Base-by-base conservation (phyloP, 2,797 vertebrate species). In the Melanogrammus aeglefinus region DNA sequence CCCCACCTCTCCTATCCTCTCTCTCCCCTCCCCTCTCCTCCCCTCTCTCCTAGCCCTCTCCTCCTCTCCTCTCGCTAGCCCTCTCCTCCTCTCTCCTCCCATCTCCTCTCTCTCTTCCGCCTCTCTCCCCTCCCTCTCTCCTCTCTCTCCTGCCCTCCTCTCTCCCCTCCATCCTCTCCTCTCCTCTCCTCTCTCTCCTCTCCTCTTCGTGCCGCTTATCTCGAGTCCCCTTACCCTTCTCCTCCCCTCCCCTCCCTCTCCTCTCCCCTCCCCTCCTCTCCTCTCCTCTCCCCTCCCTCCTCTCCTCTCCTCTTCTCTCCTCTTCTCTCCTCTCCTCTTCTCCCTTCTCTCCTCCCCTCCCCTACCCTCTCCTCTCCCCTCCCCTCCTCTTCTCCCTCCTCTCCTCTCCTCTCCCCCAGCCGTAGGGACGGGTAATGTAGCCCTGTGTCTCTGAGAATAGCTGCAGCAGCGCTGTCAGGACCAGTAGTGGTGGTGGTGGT, bases 341-440 rank as follows among this genome's bases (percentile, higher is more conserved):
- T n/a, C n/a, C n/a, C n/a, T n/a, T n/a, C n/a, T 31, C 29, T 31
- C 1, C 1, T 31, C 29, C 6, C 29, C n/a, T 70, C 24, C 31
- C 27, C 69, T 70, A 27, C 1, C 6, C 5, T 18, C 44, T 16
- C 29, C 24, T 31, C 24, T 31, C 69, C 69, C 14, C 69, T 1
- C 21, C 21, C 4, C 44, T 16, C 29, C 24, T 70, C 24, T 70
- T n/a, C 21, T 21, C 4, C 44, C 51, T 51, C 16, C 16, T 18
- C 47, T 51, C 47, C 47, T 57, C 51, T n/a, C 51, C 51, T 90
- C 88, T 88, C 83, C 77, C 87, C 79, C 86, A 77, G 88, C 88
- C 91, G 88, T 84, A 82, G 84, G 84, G 86, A 85, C 84, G 87
- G 90, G 85, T 88, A 86, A 92, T 92, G 87, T 83, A 84, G 79